phyloP scores from a whole-genome alignment of 2,888 invertebrate species.

The Microplitis deprimator region DNA sequence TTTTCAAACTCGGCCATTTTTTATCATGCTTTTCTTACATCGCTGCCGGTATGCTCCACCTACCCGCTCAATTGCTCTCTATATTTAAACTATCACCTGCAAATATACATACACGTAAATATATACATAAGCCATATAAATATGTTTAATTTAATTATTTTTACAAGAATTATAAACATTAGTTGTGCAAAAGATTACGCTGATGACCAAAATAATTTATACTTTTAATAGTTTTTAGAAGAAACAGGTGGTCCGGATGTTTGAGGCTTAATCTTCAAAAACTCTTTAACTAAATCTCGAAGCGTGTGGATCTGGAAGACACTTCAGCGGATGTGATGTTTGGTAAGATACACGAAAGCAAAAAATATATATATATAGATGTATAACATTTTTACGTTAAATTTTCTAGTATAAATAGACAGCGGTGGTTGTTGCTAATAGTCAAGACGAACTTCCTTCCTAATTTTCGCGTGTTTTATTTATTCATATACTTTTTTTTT shows the following conservation, averaged over 20 bases:
- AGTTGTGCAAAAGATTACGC: neutral
- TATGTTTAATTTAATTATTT: too few species aligned
- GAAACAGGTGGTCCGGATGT: conserved; percentile 54
- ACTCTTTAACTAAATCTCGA: conserved; percentile 47
- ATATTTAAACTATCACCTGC: neutral
- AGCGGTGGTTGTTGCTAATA: conserved; percentile 50
- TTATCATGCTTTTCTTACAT: conserved; percentile 1
- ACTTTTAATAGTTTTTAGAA: neutral
- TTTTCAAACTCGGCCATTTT: conserved; percentile 21
- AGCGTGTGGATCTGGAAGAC: conserved; percentile 48
- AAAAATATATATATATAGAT: conserved; percentile 42
- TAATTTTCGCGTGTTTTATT: conserved; percentile 4
- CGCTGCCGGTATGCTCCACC: neutral
- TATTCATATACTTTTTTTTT: neutral
- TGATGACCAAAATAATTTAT: neutral
- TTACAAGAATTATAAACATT: too few species aligned
- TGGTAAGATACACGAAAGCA: conserved; percentile 49
- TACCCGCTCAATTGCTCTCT: neutral
- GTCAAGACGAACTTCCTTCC: conserved; percentile 5
- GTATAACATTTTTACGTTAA: conserved; percentile 9
- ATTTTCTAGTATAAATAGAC: conserved; percentile 56
- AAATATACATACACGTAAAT: too few species aligned
- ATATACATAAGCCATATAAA: too few species aligned
- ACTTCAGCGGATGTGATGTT: conserved; percentile 65
- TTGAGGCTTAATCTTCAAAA: conserved; percentile 48